Percentiles rank a stretch among this genome's conserved stretches.
Evolutionary conservation across 2,113 vertebrate species (phyloP).

Genomic region (Salvelinus fontinalis): DNA sequence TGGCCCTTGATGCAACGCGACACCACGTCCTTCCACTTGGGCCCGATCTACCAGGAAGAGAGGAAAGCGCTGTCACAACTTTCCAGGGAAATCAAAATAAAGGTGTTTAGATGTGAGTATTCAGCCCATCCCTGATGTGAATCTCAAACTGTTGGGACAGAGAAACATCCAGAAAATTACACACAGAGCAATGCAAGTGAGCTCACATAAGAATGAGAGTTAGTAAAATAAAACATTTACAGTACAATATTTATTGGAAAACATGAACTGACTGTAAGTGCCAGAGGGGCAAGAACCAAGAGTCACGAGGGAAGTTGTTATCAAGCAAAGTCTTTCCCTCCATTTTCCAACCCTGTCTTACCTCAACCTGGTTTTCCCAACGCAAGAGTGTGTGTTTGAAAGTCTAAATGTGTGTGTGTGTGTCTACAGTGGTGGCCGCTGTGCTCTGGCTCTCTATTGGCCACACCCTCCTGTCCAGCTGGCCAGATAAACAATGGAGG

Average conservation of each 20-base stretch:
- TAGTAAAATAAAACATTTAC: too few relatives aligned
- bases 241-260: too few relatives aligned
- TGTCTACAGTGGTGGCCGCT: slow-evolving; percentile 22
- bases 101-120: too few relatives aligned
- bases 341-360: slow-evolving; percentile 28
- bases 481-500: slow-evolving; percentile 73
- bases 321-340: slow-evolving; percentile 24
- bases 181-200: too few relatives aligned
- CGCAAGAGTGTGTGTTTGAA: neutral
- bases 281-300: neutral
- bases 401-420: slow-evolving; percentile 25
- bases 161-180: too few relatives aligned
- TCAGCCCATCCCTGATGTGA: too few relatives aligned
- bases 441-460: slow-evolving; percentile 21
- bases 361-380: slow-evolving; percentile 17
- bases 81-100: too few relatives aligned
- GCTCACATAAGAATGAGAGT: too few relatives aligned
- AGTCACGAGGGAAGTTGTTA: slow-evolving; percentile 23
- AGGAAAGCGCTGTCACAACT: slow-evolving; percentile 57
- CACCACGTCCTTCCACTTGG: slow-evolving; percentile 99
- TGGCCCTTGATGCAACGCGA: slow-evolving; percentile 98
- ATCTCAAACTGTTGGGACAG: neutral
- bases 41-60: slow-evolving; percentile 58
- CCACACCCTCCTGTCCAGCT: slow-evolving; percentile 70
- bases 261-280: neutral